Base-by-base conservation (phyloP, 2,888 invertebrate species). In the Rhodophaea formosa region DNA sequence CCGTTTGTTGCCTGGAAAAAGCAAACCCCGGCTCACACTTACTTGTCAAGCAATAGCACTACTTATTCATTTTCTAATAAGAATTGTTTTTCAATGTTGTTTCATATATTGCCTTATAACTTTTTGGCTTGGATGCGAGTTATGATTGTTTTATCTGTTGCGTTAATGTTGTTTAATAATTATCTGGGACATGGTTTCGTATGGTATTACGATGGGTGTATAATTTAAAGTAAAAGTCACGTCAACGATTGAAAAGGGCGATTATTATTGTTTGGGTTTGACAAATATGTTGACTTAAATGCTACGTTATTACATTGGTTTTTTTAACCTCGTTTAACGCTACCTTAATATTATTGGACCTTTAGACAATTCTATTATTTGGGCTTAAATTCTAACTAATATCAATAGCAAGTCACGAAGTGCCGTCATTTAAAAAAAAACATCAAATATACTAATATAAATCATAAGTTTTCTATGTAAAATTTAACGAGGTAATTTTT, bases 131-230 rank as follows among this genome's bases (percentile, higher is more conserved):
- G 51, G 15, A 12, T 51, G 10, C 14, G 17, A 6, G 51, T 15
- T 54, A 60, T 80, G 80, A 87, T 86, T 88, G 86, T 88, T 88
- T 88, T 88, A 86, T 84, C 81, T 82, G 71, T 77, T 69, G 65
- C 71, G 71, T 71, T 89, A 88, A 88, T 87, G 88, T 82, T 85
- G 79, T 87, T 86, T 83, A 82, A 84, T 83, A 87, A 89, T 90
- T 88, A 87, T 88, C 79, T 83, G 67, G 73, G 77, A 81, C 80
- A 77, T 78, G 70, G 69, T 80, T 79, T 79, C 80, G 81, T 84
- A 84, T 69, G 71, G 72, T 76, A 75, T 79, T 82, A 80, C 76
- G 72, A 79, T 75, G 74, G 71, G 74, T 39, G 39, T 80, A 72
- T 82, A 74, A 85, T 87, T 82, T 80, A 66, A 70, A 73, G 68